phyloP scores from a whole-genome alignment of 2,888 invertebrate genomes.

The Blastobasis lacticolella region DNA sequence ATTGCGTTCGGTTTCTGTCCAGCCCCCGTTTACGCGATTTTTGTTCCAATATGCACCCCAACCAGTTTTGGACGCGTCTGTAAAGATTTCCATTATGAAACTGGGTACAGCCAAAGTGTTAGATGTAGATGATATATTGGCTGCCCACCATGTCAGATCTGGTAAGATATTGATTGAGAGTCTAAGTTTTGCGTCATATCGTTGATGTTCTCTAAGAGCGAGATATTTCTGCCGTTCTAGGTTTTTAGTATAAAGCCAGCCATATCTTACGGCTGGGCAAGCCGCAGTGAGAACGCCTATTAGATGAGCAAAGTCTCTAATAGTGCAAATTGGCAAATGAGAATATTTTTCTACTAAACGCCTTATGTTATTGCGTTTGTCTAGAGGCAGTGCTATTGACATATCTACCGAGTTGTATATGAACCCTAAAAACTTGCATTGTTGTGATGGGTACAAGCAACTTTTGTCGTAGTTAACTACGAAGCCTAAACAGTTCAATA shows the following conservation, averaged over 20 bases:
- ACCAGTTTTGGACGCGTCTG: slow-evolving; percentile 7
- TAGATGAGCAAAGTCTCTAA: slow-evolving; percentile 7
- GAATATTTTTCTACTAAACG: slow-evolving; percentile 4
- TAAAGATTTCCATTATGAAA: slow-evolving; percentile 3
- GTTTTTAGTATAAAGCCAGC: slow-evolving; percentile 11
- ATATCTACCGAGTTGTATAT: not conserved
- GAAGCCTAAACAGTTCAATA: slow-evolving; percentile 11
- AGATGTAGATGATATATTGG: not conserved
- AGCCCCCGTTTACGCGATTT: not conserved
- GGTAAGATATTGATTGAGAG: not conserved
- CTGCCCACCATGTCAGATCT: slow-evolving; percentile 6
- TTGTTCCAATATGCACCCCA: slow-evolving; percentile 4
- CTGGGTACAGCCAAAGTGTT: not conserved
- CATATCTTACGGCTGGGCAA: slow-evolving; percentile 4
- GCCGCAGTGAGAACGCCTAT: slow-evolving; percentile 7
- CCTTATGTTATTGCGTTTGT: slow-evolving; percentile 6
- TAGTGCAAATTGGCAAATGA: slow-evolving; percentile 1
- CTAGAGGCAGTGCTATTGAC: slow-evolving; percentile 5
- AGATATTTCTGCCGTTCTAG: slow-evolving; percentile 12
- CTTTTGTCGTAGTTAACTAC: slow-evolving; percentile 10
- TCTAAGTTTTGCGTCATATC: not conserved
- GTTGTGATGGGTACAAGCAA: slow-evolving; percentile 3
- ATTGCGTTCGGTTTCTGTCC: not conserved
- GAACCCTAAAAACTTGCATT: slow-evolving; percentile 9
- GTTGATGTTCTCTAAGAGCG: too few relatives aligned